These are phyloP conservation scores for Tigriopus japonicus DNA, from an alignment of 1,140 invertebrate species.

Conservation along the genomic window DNA sequence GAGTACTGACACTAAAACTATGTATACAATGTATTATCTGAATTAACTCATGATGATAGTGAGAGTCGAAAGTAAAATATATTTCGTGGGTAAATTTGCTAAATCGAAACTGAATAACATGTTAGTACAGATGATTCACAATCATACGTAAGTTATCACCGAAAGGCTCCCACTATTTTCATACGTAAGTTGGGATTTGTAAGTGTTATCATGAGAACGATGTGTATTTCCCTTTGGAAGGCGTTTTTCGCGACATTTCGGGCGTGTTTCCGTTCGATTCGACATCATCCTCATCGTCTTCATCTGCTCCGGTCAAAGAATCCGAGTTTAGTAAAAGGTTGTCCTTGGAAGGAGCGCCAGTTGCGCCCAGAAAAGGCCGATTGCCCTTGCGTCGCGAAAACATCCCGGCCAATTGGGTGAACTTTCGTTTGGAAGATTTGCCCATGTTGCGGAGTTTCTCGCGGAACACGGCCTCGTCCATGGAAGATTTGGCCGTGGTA, in stretches of 20 bases:
- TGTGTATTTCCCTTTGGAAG: constrained; percentile 7
- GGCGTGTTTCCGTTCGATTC: too few relatives aligned
- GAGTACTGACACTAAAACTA: too few relatives aligned
- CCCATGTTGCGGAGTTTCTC: constrained; percentile 71
- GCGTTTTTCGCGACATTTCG: not conserved
- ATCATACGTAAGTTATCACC: too few relatives aligned
- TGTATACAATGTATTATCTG: too few relatives aligned
- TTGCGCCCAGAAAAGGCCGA: constrained; percentile 32
- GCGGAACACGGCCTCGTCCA: constrained; percentile 51
- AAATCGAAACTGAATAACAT: too few relatives aligned
- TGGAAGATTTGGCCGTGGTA: not conserved
- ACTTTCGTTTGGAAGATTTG: constrained; percentile 63
- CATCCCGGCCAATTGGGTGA: constrained; percentile 53
- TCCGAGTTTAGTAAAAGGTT: constrained; percentile 30
- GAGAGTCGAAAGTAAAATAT: too few relatives aligned
- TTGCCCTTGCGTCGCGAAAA: constrained; percentile 42
- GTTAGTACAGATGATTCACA: too few relatives aligned
- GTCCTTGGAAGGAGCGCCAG: constrained; percentile 23
- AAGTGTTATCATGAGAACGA: not conserved
- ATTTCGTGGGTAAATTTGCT: too few relatives aligned
- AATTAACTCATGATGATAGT: too few relatives aligned
- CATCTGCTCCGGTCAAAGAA: constrained; percentile 37
- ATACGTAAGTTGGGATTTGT: too few relatives aligned
- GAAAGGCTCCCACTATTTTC: too few relatives aligned
- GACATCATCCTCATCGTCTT: constrained; percentile 27